Evolutionary conservation across 2,113 vertebrate species (phyloP).

Genomic region (Hemiprocne comata): DNA sequence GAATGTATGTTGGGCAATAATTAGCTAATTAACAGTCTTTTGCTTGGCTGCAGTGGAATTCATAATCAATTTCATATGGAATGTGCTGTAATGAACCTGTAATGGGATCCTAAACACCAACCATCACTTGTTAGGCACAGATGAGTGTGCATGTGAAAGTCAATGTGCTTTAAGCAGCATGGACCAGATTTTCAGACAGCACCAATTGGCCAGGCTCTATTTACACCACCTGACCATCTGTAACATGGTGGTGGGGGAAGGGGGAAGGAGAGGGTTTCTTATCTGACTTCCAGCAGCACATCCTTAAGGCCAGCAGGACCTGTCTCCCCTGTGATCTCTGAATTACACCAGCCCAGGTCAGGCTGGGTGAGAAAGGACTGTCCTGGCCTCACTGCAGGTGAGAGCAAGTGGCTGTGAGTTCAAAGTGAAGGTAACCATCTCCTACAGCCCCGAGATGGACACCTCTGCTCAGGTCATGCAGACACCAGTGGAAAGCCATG

Average conservation of each 20-base stretch:
- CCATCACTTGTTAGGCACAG: neutral
- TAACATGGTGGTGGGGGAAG: neutral
- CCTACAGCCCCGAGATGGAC: neutral
- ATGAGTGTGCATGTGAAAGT: neutral
- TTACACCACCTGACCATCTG: neutral
- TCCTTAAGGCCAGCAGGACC: neutral
- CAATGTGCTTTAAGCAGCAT: neutral
- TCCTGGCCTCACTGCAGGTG: neutral
- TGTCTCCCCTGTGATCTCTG: neutral
- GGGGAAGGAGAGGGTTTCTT: neutral
- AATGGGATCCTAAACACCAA: neutral
- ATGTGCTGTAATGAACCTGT: neutral
- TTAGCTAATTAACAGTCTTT: constrained; percentile 63
- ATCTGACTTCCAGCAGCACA: neutral
- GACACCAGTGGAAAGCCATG: neutral
- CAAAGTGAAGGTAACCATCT: neutral
- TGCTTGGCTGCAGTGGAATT: constrained; percentile 22
- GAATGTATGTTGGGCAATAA: constrained; percentile 31
- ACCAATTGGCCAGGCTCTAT: neutral
- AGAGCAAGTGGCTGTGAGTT: neutral
- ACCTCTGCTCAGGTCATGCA: neutral
- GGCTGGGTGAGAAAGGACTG: neutral
- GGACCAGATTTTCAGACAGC: neutral
- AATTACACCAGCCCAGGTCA: neutral
- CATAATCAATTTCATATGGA: neutral